Conservation (phyloP, 2,888 invertebrate species). For the Gymnosoma rotundatum region DNA sequence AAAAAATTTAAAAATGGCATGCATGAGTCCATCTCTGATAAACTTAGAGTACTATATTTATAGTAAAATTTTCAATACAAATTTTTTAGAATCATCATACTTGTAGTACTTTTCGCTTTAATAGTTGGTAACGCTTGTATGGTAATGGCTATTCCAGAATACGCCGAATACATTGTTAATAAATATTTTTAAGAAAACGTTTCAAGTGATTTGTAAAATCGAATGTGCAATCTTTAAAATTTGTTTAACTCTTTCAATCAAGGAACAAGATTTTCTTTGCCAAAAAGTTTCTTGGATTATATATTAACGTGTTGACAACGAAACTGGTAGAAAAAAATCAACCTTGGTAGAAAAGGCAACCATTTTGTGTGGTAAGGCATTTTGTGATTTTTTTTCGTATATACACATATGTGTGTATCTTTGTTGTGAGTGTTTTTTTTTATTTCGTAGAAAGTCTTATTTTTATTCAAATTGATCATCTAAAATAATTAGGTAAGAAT, state of each 20-base stretch:
- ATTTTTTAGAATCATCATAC: no score
- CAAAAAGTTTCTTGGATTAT: conserved; percentile 36
- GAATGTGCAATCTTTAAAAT: conserved; percentile 34
- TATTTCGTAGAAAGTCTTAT: conserved; percentile 10
- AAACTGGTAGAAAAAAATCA: conserved; percentile 57
- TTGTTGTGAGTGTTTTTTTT: conserved; percentile 11
- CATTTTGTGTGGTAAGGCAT: conserved; percentile 66
- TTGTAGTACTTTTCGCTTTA: no score
- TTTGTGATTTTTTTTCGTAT: conserved; percentile 50
- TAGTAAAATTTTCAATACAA: no score
- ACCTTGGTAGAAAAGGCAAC: conserved; percentile 53
- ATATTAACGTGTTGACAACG: conserved; percentile 52
- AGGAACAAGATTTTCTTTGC: conserved; percentile 11
- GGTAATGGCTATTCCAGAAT: no score
- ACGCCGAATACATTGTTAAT: conserved; percentile 42
- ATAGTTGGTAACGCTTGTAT: no score
- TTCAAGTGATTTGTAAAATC: conserved; percentile 48
- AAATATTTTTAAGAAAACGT: conserved; percentile 48
- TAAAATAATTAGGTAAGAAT: background rate
- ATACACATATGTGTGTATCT: background rate
- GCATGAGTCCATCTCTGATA: no score
- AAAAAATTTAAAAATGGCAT: no score
- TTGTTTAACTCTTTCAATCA: background rate
- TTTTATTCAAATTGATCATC: background rate
- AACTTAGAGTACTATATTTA: no score